Base-by-base conservation (phyloP, 2,888 invertebrate genomes). In the Polydrusus pterygomalis region DNA sequence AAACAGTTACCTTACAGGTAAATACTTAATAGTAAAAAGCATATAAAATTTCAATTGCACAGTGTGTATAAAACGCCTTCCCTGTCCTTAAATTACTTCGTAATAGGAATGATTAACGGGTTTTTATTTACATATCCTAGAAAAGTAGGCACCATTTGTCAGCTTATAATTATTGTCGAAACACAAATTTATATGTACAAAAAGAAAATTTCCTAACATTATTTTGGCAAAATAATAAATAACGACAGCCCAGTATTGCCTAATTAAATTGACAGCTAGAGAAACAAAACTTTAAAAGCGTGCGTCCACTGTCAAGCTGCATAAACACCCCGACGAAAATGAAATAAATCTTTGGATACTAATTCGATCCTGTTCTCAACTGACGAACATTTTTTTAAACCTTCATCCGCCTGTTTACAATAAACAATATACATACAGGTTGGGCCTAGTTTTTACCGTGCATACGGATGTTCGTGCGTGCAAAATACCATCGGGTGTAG, bases 101-200 rank as follows among this genome's bases (percentile, higher is more conserved):
- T 47, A 64, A 65, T 20, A 64, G 30, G 20, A 65, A 65, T 47
- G 30, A 20, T n/a, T 47, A 49, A n/a, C 30, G 18, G 6, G 38
- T 30, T 43, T 51, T 56, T 69, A 54, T 69, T 30, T 69, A 38
- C 20, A 67, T n/a, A n/a, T 69, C 40, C 58, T 56, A 58, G 15
- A 58, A 67, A 70, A 49, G 45, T 72, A 75, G 75, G 75, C 75
- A 75, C 75, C 71, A 72, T 75, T 65, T 62, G 68, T 75, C 71
- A 67, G 74, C 69, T 69, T 69, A 69, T 18, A n/a, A 43, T 51
- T 45, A 54, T 54, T 67, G 54, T 67, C 67, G 30, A 47, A 47
- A 64, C 47, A 49, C 17, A 45, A 47, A n/a, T 47, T 30, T 30
- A 25, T 62, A 62, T 47, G 9, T 34, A 64, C 64, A 49, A 49